These are phyloP conservation scores for Pollachius pollachius DNA, from an alignment of 2,113 vertebrate species.

Conservation along the genomic window DNA sequence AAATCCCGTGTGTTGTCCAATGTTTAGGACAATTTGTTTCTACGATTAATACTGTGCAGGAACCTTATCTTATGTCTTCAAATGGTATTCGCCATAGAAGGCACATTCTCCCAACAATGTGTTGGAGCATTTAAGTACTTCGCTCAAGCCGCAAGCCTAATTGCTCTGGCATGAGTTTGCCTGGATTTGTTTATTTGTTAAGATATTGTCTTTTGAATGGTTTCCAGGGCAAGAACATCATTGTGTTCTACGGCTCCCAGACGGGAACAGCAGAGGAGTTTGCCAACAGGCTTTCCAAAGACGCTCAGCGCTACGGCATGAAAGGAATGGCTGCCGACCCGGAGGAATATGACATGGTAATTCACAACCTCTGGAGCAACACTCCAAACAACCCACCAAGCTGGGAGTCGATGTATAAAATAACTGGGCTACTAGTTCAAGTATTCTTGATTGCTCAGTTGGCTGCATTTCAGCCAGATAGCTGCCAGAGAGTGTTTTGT, in stretches of 20 bases:
- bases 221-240: constrained; percentile 85
- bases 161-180: too few species aligned
- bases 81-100: too few species aligned
- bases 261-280: constrained; percentile 97
- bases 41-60: too few species aligned
- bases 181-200: background rate
- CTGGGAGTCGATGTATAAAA: background rate
- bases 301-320: constrained; percentile 94
- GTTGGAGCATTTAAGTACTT: too few species aligned
- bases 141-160: too few species aligned
- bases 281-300: constrained; percentile 91
- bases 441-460: constrained; percentile 6
- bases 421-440: background rate
- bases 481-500: constrained; percentile 8
- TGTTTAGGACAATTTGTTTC: too few species aligned
- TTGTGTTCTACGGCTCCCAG: constrained; percentile 97
- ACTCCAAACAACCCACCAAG: background rate
- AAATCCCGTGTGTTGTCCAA: too few species aligned
- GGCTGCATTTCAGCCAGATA: background rate
- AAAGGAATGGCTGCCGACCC: constrained; percentile 94
- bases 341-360: constrained; percentile 95
- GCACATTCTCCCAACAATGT: too few species aligned
- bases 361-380: background rate
- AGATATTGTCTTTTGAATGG: background rate
- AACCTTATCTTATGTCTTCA: too few species aligned